Evolutionary conservation across 2,113 vertebrate genomes (phyloP).

Genomic region (Urocynchramus pylzowi): DNA sequence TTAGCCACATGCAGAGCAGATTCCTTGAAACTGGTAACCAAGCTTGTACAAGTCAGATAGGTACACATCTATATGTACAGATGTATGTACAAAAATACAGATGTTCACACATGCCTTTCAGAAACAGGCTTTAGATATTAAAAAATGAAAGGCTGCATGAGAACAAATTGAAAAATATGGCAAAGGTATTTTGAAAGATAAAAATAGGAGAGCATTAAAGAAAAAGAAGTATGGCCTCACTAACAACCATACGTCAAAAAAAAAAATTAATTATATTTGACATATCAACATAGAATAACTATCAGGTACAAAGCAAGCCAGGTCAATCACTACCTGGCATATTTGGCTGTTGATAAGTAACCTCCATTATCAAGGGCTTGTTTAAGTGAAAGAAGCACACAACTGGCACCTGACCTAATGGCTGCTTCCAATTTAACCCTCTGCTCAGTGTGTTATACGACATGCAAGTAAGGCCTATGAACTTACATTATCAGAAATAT

Average conservation of each 20-base stretch:
- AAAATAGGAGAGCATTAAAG: not conserved
- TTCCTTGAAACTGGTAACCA: not conserved
- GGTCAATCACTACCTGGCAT: not conserved
- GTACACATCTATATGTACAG: rapidly evolving
- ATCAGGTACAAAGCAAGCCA: not conserved
- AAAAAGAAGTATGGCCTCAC: not conserved
- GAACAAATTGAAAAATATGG: not conserved
- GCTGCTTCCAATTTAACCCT: not conserved
- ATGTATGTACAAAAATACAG: not conserved
- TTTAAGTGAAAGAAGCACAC: not conserved
- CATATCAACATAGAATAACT: not conserved
- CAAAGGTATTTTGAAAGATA: not conserved
- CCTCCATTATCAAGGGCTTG: not conserved
- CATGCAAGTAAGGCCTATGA: not conserved
- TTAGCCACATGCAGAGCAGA: not conserved
- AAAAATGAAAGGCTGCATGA: not conserved
- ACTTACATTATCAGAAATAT: not conserved
- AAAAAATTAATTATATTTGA: not conserved
- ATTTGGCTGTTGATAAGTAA: not conserved
- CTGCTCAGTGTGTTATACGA: not conserved
- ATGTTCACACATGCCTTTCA: not conserved
- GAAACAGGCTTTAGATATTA: not conserved
- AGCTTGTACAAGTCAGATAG: not conserved
- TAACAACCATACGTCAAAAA: not conserved
- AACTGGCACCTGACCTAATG: not conserved